phyloP scores from a whole-genome alignment of 2,797 vertebrate species.

The Acanthurus leucopareius region DNA sequence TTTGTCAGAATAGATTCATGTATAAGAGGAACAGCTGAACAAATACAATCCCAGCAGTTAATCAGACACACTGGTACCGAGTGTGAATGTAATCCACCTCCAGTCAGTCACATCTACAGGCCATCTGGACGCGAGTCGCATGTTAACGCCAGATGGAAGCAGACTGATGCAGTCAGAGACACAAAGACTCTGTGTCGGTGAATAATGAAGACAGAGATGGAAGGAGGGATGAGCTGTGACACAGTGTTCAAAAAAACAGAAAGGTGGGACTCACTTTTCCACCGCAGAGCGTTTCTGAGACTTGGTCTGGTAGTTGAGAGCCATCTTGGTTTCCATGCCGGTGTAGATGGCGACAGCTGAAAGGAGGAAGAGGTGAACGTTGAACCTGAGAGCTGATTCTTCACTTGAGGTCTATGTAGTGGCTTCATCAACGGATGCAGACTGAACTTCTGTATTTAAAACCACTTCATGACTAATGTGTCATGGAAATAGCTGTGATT shows the following conservation, averaged over 20 bases:
- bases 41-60: constrained; percentile 14
- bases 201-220: constrained; percentile 42
- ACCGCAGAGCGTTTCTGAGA: constrained; percentile 98
- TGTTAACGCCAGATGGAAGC: constrained; percentile 49
- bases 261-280: constrained; percentile 90
- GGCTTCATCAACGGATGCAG: too few species aligned
- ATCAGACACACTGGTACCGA: constrained; percentile 20
- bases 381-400: background rate
- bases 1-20: background rate
- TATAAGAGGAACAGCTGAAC: constrained; percentile 4
- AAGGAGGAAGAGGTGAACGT: constrained; percentile 6
- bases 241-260: too few species aligned
- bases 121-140: constrained; percentile 60
- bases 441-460: too few species aligned
- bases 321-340: constrained; percentile 99
- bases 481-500: too few species aligned
- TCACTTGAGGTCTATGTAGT: too few species aligned
- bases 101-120: constrained; percentile 48
- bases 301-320: constrained; percentile 97
- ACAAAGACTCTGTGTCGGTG: constrained; percentile 5
- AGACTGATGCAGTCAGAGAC: constrained; percentile 40
- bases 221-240: background rate
- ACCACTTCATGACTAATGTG: too few species aligned
- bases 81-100: constrained; percentile 65
- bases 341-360: constrained; percentile 97